phyloP scores from a whole-genome alignment of 2,113 vertebrate species.

The Euleptes europaea region DNA sequence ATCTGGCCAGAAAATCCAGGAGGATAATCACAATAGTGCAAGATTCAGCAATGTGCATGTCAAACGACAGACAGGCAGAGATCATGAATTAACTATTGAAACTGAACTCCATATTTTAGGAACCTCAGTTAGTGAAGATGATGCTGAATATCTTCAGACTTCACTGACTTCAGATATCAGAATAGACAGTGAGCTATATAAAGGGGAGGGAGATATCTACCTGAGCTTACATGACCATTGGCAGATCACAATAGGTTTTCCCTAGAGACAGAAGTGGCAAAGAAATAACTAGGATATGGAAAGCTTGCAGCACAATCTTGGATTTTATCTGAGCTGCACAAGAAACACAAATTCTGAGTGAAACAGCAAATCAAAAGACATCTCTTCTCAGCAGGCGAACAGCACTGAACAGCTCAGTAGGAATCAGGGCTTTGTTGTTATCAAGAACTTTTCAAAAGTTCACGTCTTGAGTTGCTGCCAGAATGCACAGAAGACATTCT shows the following conservation, averaged over 20 bases:
- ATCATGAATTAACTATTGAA: not conserved
- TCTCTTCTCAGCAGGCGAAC: constrained; percentile 8
- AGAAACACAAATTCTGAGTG: not conserved
- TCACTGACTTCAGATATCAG: not conserved
- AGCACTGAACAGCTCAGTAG: not conserved
- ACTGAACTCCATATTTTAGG: not conserved
- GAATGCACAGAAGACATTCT: not conserved
- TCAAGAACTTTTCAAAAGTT: constrained; percentile 31
- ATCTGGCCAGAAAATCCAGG: no score
- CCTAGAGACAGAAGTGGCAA: not conserved
- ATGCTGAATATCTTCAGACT: not conserved
- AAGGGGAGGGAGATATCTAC: not conserved
- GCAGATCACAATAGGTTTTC: not conserved
- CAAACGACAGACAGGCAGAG: not conserved
- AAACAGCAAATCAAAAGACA: constrained; percentile 11
- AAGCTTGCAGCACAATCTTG: not conserved
- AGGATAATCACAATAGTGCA: no score
- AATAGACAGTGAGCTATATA: not conserved
- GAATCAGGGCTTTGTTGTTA: constrained; percentile 15
- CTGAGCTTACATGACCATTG: not conserved
- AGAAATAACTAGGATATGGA: not conserved
- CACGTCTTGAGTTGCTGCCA: not conserved
- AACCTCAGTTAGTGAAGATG: not conserved
- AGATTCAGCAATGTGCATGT: no score
- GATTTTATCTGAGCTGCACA: not conserved